A percentile compares a stretch with the other conserved stretches of the same genome.
These are phyloP conservation scores for Drosophila nr. perissopoda DNA, from an alignment of 2,888 invertebrate species.

Conservation along the genomic window DNA sequence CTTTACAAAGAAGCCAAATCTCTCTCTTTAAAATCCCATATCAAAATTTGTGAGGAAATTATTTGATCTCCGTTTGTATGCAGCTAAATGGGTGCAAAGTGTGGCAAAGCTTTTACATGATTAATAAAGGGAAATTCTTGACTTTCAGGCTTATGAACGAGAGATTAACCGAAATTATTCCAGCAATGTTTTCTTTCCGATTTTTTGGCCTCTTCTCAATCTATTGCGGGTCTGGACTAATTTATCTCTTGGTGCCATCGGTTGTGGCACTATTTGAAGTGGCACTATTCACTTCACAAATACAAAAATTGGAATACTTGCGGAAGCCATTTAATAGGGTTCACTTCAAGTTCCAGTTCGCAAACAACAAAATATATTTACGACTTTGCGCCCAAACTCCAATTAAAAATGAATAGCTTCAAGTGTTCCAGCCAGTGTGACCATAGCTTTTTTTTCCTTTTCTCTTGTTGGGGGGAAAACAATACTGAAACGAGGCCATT, in stretches of 20 bases:
- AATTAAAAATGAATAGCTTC: conserved; percentile 72
- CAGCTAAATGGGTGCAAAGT: not conserved
- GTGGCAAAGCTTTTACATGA: not conserved
- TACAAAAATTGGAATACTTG: conserved; percentile 38
- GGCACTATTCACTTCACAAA: conserved; percentile 58
- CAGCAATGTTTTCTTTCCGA: not conserved
- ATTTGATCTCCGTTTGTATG: not conserved
- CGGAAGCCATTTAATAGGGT: conserved; percentile 5
- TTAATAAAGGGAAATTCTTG: not conserved
- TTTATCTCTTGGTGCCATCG: conserved; percentile 22
- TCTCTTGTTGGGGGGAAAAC: conserved; percentile 39
- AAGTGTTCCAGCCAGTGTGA: conserved; percentile 47
- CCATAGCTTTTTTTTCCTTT: conserved; percentile 18
- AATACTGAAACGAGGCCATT: conserved; percentile 69
- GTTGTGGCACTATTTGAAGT: conserved; percentile 41
- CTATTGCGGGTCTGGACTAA: conserved; percentile 7
- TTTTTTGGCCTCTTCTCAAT: not conserved
- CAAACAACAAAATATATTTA: conserved; percentile 57
- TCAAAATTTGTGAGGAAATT: not conserved
- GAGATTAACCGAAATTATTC: not conserved
- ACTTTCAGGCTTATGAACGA: not conserved
- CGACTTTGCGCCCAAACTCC: conserved; percentile 75
- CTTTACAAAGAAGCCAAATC: not conserved
- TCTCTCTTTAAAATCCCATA: not conserved
- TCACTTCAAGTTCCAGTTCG: conserved; percentile 8